Evolutionary conservation across 2,113 vertebrate species (phyloP).

Genomic region (Ciconia stormi): DNA sequence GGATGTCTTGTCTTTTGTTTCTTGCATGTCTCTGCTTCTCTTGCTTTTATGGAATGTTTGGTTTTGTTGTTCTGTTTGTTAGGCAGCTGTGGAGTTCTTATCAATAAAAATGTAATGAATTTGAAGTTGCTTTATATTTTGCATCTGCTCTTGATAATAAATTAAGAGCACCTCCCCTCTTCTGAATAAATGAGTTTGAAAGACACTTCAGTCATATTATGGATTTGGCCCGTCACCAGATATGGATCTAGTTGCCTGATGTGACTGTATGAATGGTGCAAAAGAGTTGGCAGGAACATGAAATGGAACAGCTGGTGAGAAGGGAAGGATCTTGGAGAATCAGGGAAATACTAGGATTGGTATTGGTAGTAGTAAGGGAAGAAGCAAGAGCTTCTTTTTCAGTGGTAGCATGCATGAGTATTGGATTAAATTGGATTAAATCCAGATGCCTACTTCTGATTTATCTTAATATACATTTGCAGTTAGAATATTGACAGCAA

Average conservation of each 20-base stretch:
- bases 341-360: background rate
- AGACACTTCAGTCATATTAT: background rate
- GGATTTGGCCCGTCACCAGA: slow-evolving; percentile 9
- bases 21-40: background rate
- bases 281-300: slow-evolving; percentile 22
- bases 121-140: slow-evolving; percentile 4
- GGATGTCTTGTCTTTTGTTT: background rate
- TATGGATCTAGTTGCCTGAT: background rate
- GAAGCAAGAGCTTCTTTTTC: background rate
- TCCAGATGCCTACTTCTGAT: background rate
- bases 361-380: background rate
- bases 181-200: background rate
- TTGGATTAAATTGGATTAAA: background rate
- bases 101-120: background rate
- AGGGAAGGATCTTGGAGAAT: background rate
- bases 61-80: background rate
- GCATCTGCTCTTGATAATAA: background rate
- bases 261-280: background rate
- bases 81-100: background rate
- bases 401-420: background rate
- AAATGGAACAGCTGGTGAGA: slow-evolving; percentile 12
- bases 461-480: background rate
- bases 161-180: background rate
- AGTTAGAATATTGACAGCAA: background rate
- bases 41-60: background rate